Evolutionary conservation across 2,113 vertebrate genomes (phyloP), one percentile per base, ranked within the genome.

Genomic region (Zingel zingel): DNA sequence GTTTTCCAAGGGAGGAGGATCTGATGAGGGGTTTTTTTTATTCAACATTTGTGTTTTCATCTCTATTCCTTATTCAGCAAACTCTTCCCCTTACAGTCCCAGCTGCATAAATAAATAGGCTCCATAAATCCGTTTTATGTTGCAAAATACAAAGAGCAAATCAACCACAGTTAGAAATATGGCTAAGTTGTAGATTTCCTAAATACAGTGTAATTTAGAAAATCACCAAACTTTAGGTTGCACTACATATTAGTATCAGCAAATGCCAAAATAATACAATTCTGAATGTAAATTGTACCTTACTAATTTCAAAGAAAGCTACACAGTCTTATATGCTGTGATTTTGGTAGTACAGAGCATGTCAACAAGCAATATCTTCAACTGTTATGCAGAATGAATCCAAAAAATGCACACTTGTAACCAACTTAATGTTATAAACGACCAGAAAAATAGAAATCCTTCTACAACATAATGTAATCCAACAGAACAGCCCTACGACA

Each of bases 21-120:
- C 81, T 83, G 79, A 92, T 86, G 86, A 93, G 72, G 2, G 57
- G 69, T 85, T 83, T 77, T 58, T 14, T 14, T 27, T 51, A 92
- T 90, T 92, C 81, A 88, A 80, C 89, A 84, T 54, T 75, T 84
- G 65, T 83, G 81, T 90, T 92, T 90, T 92, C 85, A 81, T 89
- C 53, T 81, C 18, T 74, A 76, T 91, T 73, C 81, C 82, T 86
- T 90, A 85, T 91, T 91, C 89, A 91, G 83, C 85, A 90, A 75
- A 87, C 64, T 76, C 67, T 57, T 23, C 67, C 73, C 27, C 78
- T 86, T 82, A 79, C 68, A 62, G 71, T 82, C 63, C 27, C 51
- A 84, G 45, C 66, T 77, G 51, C 80, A 73, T 76, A 89, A 70
- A 87, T 75, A 69, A 65, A 27, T 27, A 27, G 27, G 63, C 58